Percentiles rank a stretch among this genome's conserved stretches.
Conservation (phyloP, 2,113 vertebrate species). For the human (Homo sapiens) region DNA sequence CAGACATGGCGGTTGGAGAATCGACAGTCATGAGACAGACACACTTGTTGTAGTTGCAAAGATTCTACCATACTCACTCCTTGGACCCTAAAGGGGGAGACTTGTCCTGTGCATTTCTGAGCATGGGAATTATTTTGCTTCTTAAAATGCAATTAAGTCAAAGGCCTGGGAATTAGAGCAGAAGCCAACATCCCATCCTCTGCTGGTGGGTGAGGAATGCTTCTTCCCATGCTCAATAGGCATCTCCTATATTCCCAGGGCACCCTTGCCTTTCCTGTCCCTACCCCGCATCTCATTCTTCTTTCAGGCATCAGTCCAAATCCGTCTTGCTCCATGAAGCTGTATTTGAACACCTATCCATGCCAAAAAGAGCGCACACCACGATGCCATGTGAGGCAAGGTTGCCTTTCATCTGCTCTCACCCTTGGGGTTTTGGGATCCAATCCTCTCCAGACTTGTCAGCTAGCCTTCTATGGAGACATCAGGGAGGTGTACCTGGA, state of each 20-base stretch:
- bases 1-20: neutral
- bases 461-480: no score
- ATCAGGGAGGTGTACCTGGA: no score
- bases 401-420: neutral
- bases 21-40: neutral
- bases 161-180: neutral
- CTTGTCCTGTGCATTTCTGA: neutral
- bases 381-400: rapidly evolving
- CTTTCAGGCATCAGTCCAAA: neutral
- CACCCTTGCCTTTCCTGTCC: neutral
- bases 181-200: neutral
- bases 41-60: neutral
- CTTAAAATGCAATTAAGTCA: neutral
- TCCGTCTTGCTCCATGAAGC: neutral
- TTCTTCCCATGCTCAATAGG: neutral
- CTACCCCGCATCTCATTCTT: rapidly evolving
- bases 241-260: no score
- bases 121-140: neutral
- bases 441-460: no score
- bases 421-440: neutral
- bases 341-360: neutral
- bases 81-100: neutral
- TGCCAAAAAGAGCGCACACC: no score
- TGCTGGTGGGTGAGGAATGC: neutral
- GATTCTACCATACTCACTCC: neutral